Base-by-base conservation (phyloP, 1,140 invertebrate genomes). In the Camponotus pennsylvanicus region DNA sequence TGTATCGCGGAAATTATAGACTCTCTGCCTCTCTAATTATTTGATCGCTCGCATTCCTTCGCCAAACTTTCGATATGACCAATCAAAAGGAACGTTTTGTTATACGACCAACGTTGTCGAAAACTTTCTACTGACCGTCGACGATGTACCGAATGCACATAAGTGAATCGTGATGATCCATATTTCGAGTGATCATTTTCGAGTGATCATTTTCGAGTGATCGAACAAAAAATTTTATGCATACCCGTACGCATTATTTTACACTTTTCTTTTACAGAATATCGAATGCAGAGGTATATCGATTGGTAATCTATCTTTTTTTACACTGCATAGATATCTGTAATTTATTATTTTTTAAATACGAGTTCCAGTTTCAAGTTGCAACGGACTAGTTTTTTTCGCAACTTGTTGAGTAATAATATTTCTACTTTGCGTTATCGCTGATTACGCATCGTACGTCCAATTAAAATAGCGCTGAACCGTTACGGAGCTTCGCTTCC, bases 1-100 rank as follows among this genome's bases (percentile, higher is more conserved):
- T 67, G 18, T 73, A 21, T 66, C 34, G 42, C 69, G 69, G 27
- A 75, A 75, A 83, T 83, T 73, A 73, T 11, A 73, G 69, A 55
- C 13, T 52, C 49, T 52, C 49, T 82, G 4, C 45, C 11, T 21
- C 67, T 83, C 37, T 87, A 59, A 71, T 64, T 83, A 84, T n/a
- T 49, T 8, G 34, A 66, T n/a, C 21, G 32, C 11, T 67, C 21
- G n/a, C 59, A 69, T 85, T 85, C 42, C 42, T 61, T 37, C 52
- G 70, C 40, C 18, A 32, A 85, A 45, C 83, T 86, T 42, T 52
- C 57, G 45, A 69, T 61, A 42, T 27, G 37, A 63, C 37, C 37
- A 13, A 61, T 45, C 27, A 15, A 1, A 64, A 21, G 55, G n/a
- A 73, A 63, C 55, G n/a, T 83, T 83, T 75, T 75, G 61, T 61